These are phyloP conservation scores for Pteropus alecto DNA, from an alignment of 2,113 vertebrate species.

Conservation along the genomic window DNA sequence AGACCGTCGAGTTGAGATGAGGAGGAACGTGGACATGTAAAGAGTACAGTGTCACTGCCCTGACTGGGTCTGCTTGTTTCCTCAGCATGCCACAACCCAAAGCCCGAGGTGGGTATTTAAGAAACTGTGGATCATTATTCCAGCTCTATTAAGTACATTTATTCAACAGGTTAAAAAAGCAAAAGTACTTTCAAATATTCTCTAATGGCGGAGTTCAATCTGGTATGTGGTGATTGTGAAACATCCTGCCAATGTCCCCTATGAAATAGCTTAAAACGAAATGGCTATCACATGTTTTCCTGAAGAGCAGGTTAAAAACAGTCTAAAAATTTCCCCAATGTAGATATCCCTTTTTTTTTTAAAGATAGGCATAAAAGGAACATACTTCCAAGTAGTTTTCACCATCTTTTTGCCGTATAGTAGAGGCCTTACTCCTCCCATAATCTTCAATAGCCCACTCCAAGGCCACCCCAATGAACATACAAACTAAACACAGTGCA, in stretches of 20 bases:
- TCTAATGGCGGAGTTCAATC: conserved; percentile 34
- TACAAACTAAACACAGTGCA: neutral
- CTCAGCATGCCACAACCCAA: neutral
- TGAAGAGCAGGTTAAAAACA: neutral
- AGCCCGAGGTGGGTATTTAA: neutral
- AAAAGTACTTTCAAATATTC: neutral
- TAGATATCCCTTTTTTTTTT: neutral
- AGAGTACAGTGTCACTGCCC: neutral
- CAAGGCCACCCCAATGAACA: neutral
- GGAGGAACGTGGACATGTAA: neutral
- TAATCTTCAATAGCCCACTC: neutral
- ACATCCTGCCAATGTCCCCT: conserved; percentile 30
- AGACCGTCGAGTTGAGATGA: conserved; percentile 8
- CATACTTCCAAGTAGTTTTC: neutral
- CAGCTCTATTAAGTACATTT: conserved; percentile 3
- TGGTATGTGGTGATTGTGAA: conserved; percentile 12
- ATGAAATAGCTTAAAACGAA: conserved; percentile 37
- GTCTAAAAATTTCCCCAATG: neutral
- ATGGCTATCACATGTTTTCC: neutral
- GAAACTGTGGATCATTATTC: neutral
- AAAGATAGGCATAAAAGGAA: neutral
- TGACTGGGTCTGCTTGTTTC: neutral
- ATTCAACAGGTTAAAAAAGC: conserved; percentile 5
- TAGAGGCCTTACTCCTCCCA: neutral
- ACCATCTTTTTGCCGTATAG: neutral